Conservation (phyloP, 64 coral and sea anemone species). For the Platygyra sinensis region DNA sequence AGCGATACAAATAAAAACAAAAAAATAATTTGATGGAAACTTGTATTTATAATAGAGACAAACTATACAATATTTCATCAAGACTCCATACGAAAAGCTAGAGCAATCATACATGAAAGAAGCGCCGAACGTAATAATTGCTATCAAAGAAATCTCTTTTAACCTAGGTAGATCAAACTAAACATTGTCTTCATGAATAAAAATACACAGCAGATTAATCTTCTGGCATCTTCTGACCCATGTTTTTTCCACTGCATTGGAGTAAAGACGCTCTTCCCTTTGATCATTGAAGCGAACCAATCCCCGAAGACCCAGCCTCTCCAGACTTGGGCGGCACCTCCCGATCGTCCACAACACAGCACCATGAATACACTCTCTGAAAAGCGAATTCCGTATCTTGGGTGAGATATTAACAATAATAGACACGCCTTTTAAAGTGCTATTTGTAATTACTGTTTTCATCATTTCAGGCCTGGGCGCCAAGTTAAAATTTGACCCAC, state of each 20-base stretch:
- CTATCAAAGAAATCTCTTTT: background rate
- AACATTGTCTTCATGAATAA: background rate
- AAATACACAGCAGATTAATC: background rate
- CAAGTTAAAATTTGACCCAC: no score
- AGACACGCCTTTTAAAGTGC: background rate
- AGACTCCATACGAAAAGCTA: no score
- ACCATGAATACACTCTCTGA: conserved; percentile 77
- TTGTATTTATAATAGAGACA: no score
- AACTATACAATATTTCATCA: no score
- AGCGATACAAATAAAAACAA: no score
- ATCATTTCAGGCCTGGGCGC: no score
- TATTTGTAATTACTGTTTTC: no score
- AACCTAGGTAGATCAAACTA: no score
- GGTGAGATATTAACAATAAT: background rate
- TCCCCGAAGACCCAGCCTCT: conserved; percentile 93
- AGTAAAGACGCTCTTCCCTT: conserved; percentile 85
- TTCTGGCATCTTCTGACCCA: conserved; percentile 82
- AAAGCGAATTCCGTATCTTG: background rate
- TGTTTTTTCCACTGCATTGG: conserved; percentile 87
- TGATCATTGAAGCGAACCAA: conserved; percentile 86
- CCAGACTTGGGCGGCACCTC: conserved; percentile 80
- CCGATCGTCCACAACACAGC: conserved; percentile 67
- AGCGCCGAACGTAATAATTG: background rate
- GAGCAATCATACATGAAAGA: no score
- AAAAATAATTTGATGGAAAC: no score